These are phyloP conservation scores for Hyperoplus immaculatus DNA, from an alignment of 2,797 vertebrate species.

Conservation along the genomic window DNA sequence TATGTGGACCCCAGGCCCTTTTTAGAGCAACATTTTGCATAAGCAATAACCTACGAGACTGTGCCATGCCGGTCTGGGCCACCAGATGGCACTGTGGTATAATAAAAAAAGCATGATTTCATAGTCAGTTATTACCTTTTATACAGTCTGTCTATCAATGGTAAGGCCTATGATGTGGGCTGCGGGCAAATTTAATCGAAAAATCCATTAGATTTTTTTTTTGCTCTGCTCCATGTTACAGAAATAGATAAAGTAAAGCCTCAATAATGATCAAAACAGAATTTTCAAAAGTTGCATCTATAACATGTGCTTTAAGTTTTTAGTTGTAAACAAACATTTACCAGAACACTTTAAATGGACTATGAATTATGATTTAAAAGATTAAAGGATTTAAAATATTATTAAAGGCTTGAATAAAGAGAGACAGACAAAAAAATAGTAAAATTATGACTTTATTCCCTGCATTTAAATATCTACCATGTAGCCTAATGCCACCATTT, in stretches of 20 bases:
- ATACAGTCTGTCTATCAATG: too few species aligned
- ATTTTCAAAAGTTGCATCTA: not conserved
- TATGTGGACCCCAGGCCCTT: too few species aligned
- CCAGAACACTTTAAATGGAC: not conserved
- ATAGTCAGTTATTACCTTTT: not conserved
- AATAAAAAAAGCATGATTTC: not conserved
- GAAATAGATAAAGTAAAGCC: not conserved
- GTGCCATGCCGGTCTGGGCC: not conserved
- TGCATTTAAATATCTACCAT: not conserved
- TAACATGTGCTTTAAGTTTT: not conserved
- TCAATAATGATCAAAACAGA: not conserved
- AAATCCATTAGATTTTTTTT: too few species aligned
- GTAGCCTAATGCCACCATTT: not conserved
- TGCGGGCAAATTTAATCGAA: not conserved
- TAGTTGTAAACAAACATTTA: not conserved
- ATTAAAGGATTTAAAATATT: too few species aligned
- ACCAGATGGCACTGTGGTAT: conserved; percentile 13
- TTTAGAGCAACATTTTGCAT: too few species aligned
- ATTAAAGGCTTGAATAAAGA: too few species aligned
- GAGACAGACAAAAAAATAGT: not conserved
- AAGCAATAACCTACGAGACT: not conserved
- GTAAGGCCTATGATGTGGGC: not conserved
- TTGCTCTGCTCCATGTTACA: not conserved
- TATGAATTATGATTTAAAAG: not conserved
- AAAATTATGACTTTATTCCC: not conserved